Evolutionary conservation across 2,113 vertebrate species (phyloP), one percentile per base, ranked within the genome.

Genomic region (Alligator sinensis): DNA sequence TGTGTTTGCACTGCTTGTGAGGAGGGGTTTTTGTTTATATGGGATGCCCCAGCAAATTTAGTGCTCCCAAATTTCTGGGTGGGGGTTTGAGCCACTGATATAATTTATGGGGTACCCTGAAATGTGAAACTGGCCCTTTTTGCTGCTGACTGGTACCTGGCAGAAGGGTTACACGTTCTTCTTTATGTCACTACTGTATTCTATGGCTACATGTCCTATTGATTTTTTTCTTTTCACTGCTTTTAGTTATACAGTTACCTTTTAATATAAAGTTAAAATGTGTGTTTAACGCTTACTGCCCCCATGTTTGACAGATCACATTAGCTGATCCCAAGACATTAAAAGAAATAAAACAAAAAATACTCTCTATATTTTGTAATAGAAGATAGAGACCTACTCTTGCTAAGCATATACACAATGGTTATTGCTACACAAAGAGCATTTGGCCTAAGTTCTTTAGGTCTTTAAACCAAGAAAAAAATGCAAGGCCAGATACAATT

Each of bases 171-270:
- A 47, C 47, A 47, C 9, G 47, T 47, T 47, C 47, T 47, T 87
- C 58, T 79, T 0, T 0, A 25, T 90, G 60, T 22, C 61, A 5
- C 62, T 61, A 27, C 74, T 72, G 66, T 63, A 7, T 57, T 88
- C 34, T 61, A 64, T 19, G n/a, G 19, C 30, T 57, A 34, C 2
- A 61, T 0, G 2, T 9, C 9, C 16, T 0, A 0, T 11, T 1
- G 2, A 24, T 12, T 75, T 24, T 24, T 84, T 58, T 76, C 62
- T 66, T 22, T n/a, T 17, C 47, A 30, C 28, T 1, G 4, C 28
- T 66, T 82, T 22, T 17, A 13, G 12, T 3, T 17, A 47, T 28
- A 27, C 21, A 27, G 25, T 64, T 13, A 19, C 61, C 34, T 89
- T 38, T 58, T 1, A 38, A 38, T 21, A 19, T 25, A 80, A 12